These are phyloP conservation scores for Hyperoplus immaculatus DNA, from an alignment of 2,797 vertebrate genomes.

Conservation along the genomic window DNA sequence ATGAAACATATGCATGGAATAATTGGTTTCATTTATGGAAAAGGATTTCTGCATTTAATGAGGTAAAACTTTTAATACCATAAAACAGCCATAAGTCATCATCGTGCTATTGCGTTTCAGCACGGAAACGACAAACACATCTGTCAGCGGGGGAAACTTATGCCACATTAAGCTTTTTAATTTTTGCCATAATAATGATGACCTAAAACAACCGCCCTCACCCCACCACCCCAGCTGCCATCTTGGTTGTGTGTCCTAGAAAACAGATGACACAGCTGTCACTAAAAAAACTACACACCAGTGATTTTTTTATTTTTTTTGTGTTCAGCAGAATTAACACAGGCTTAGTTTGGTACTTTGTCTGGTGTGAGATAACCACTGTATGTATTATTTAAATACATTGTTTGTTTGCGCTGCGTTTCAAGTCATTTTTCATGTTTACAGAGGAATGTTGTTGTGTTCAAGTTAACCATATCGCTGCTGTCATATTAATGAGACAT, in stretches of 20 bases:
- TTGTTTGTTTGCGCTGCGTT: conserved; percentile 58
- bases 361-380: conserved; percentile 73
- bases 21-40: conserved; percentile 78
- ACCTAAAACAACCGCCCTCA: conserved; percentile 76
- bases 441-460: conserved; percentile 45
- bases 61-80: conserved; percentile 81
- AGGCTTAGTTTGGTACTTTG: conserved; percentile 80
- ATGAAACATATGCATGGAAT: conserved; percentile 78
- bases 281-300: conserved; percentile 82
- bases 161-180: conserved; percentile 84
- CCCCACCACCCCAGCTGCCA: conserved; percentile 77
- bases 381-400: conserved; percentile 65
- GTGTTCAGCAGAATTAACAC: conserved; percentile 81
- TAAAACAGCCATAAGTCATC: conserved; percentile 75
- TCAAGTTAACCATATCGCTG: conserved; percentile 48
- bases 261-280: conserved; percentile 88
- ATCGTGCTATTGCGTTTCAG: conserved; percentile 53
- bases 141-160: conserved; percentile 82
- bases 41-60: conserved; percentile 73
- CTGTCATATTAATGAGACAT: conserved; percentile 49
- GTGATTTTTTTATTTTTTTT: conserved; percentile 78
- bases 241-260: conserved; percentile 86
- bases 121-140: conserved; percentile 75
- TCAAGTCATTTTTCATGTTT: conserved; percentile 57
- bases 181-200: conserved; percentile 85